A percentile compares a stretch with the other conserved stretches of the same genome.
Evolutionary conservation across 2,888 invertebrate genomes (phyloP).

Genomic region (Hydrotaea cyrtoneurina): DNA sequence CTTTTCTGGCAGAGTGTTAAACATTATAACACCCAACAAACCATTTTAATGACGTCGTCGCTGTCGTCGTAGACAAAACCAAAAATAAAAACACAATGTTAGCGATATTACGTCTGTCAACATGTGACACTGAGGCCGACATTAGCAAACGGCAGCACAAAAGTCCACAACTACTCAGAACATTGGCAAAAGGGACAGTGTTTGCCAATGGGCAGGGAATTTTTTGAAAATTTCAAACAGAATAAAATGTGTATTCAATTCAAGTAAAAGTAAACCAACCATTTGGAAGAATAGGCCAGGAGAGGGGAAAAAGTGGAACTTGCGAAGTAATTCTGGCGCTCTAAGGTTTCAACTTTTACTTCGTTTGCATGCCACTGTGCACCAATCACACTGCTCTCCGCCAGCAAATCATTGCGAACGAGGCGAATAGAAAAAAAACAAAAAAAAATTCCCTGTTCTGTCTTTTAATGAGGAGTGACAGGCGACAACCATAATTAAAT

Average conservation of each 20-base stretch:
- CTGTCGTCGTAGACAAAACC: neutral
- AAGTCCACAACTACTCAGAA: neutral
- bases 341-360: too few species aligned
- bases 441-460: constrained; percentile 59
- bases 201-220: neutral
- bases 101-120: constrained; percentile 27
- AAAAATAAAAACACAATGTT: neutral
- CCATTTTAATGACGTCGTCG: constrained; percentile 14
- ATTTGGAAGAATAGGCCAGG: too few species aligned
- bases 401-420: constrained; percentile 12
- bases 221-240: too few species aligned
- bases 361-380: too few species aligned
- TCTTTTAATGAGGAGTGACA: constrained; percentile 77
- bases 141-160: neutral
- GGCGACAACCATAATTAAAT: constrained; percentile 79
- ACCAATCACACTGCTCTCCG: constrained; percentile 1
- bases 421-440: constrained; percentile 38
- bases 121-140: constrained; percentile 36
- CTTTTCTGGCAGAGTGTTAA: neutral
- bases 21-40: constrained; percentile 24
- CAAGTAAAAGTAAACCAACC: too few species aligned
- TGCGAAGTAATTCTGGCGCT: too few species aligned
- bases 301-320: too few species aligned
- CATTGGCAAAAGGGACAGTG: neutral
- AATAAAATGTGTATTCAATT: too few species aligned